Evolutionary conservation across 2,797 vertebrate genomes (phyloP).

Genomic region (Urosaurus nigricauda): DNA sequence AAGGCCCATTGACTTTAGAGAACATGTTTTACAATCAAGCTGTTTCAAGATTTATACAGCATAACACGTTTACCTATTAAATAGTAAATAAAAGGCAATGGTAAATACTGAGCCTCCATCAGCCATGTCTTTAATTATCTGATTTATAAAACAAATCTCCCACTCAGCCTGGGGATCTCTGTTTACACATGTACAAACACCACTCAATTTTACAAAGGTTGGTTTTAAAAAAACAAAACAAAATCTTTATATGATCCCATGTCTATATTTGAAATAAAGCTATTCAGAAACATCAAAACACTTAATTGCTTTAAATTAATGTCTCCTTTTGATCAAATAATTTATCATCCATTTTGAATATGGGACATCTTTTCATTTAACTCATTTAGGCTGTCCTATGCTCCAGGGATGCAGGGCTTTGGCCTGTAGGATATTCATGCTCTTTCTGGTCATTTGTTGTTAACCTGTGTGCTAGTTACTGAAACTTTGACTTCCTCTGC

Average conservation of each 20-base stretch:
- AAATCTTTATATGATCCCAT: not conserved
- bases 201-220: constrained; percentile 1
- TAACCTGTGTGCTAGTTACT: not conserved
- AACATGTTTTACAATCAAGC: constrained; percentile 79
- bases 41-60: constrained; percentile 79
- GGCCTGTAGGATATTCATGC: not conserved
- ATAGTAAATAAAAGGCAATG: constrained; percentile 79
- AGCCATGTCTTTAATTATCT: constrained; percentile 78
- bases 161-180: constrained; percentile 48
- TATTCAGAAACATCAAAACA: constrained; percentile 5
- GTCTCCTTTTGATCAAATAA: not conserved
- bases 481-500: not conserved
- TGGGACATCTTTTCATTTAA: not conserved
- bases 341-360: not conserved
- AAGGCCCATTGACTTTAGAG: constrained; percentile 79
- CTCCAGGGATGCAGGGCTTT: not conserved
- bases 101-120: constrained; percentile 65
- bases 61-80: constrained; percentile 77
- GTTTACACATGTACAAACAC: constrained; percentile 22
- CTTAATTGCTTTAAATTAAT: not conserved
- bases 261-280: not conserved
- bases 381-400: not conserved
- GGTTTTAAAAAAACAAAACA: not conserved
- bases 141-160: constrained; percentile 74
- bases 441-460: not conserved